Conservation (phyloP, 2,888 invertebrate genomes). For the Mythimna vitellina region DNA sequence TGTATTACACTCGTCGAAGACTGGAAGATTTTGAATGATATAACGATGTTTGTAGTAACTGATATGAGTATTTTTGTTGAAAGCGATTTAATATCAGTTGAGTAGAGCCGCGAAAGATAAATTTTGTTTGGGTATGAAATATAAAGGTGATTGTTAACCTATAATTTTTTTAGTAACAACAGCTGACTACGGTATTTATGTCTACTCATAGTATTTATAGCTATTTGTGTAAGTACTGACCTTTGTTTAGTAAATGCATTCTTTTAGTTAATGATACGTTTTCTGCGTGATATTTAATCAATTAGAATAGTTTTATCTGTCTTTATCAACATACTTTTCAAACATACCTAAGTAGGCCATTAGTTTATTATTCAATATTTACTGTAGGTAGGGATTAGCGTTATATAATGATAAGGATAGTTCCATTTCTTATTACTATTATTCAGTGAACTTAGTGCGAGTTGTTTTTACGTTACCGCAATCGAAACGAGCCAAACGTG, state of each 20-base stretch:
- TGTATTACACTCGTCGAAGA: conserved; percentile 18
- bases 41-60: conserved; percentile 12
- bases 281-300: not conserved
- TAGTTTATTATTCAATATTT: not conserved
- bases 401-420: too few relatives aligned
- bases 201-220: too few relatives aligned
- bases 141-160: not conserved
- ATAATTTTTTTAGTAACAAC: too few relatives aligned
- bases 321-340: not conserved
- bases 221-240: too few relatives aligned
- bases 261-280: not conserved
- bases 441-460: too few relatives aligned
- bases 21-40: conserved; percentile 30
- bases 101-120: not conserved
- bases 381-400: too few relatives aligned
- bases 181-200: too few relatives aligned
- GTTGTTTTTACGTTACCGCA: too few relatives aligned
- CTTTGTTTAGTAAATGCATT: too few relatives aligned
- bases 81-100: conserved; percentile 21
- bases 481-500: too few relatives aligned
- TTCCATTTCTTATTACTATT: too few relatives aligned
- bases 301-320: not conserved
- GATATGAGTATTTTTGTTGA: conserved; percentile 39
- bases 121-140: conserved; percentile 16
- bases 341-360: not conserved